Percentiles rank a stretch among this genome's conserved stretches.
Conservation (phyloP, 2,113 vertebrate genomes). For the Anhinga rufa region DNA sequence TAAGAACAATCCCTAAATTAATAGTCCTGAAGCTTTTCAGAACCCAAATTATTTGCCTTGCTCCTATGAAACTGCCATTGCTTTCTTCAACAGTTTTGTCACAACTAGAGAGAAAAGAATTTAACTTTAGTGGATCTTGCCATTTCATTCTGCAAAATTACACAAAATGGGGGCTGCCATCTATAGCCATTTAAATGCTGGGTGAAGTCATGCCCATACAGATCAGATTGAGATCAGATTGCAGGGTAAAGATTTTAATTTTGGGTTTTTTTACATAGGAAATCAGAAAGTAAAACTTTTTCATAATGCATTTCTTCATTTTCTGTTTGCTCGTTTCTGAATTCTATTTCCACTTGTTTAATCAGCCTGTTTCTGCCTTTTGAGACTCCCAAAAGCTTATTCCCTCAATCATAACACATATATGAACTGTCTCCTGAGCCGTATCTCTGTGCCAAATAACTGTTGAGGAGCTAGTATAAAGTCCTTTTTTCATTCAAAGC, state of each 20-base stretch:
- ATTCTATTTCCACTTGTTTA: not conserved
- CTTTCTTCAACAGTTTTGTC: not conserved
- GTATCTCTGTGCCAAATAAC: not conserved
- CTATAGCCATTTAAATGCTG: not conserved
- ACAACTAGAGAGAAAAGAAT: not conserved
- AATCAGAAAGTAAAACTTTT: not conserved
- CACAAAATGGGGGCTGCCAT: not conserved
- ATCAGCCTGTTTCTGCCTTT: constrained; percentile 6
- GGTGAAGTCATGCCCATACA: not conserved
- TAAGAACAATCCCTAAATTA: not conserved
- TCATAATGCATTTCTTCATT: not conserved
- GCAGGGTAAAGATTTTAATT: not conserved
- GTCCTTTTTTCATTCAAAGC: constrained; percentile 12
- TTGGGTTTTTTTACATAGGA: not conserved
- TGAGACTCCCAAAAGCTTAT: not conserved
- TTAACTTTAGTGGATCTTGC: not conserved
- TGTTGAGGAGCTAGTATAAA: not conserved
- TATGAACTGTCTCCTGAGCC: not conserved
- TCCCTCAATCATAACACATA: not conserved
- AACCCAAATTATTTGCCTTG: not conserved
- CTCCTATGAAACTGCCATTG: not conserved
- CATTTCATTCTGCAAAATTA: not conserved
- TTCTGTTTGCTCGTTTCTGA: not conserved
- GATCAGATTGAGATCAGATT: not conserved
- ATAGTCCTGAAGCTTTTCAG: not conserved